Base-by-base conservation (phyloP, 2,888 invertebrate genomes). In the Oligia strigilis region DNA sequence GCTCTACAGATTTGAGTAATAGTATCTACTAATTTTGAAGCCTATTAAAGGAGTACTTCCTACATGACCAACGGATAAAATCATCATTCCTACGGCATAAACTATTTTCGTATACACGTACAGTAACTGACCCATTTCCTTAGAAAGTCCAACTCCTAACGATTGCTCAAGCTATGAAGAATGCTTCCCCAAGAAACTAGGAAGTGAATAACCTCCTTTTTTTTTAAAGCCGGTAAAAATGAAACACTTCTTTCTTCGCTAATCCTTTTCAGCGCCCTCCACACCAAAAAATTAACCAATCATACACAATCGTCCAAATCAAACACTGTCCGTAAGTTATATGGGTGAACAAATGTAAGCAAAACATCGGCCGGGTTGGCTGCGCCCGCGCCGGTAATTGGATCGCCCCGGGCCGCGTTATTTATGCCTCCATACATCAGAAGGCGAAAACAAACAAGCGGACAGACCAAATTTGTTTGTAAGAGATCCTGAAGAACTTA, bases 351-450 rank as follows among this genome's bases (percentile, higher is more conserved):
- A 85, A 89, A 89, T 88, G 87, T 89, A 87, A 90, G 87, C 82
- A 86, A 83, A 87, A 83, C 82, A 83, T 79, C 73, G 84, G 70
- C 64, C 74, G 82, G 80, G 75, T 73, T 49, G 77, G 73, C 72
- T 81, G 81, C 78, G 73, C 78, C 81, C 74, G 82, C 79, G 70
- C 81, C 77, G 78, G 88, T 96, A 95, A 96, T 96, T 96, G 95
- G 95, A 93, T 93, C 91, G 94, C 95, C 94, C 88, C 89, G 88
- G 92, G 95, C 95, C 76, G 75, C 72, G 90, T 95, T 93, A 96
- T 96, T 96, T 95, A 96, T 96, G 95, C 85, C 84, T 79, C 93
- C 89, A 94, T 96, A 92, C 94, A 94, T 96, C 95, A 96, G 87
- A 40, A 77, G 55, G 81, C 89, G 89, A 91, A 94, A 94, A 94